Evolutionary conservation across 1,140 invertebrate genomes (phyloP), one percentile per base, ranked within the genome.

Genomic region (Muscidifurax raptorellus): DNA sequence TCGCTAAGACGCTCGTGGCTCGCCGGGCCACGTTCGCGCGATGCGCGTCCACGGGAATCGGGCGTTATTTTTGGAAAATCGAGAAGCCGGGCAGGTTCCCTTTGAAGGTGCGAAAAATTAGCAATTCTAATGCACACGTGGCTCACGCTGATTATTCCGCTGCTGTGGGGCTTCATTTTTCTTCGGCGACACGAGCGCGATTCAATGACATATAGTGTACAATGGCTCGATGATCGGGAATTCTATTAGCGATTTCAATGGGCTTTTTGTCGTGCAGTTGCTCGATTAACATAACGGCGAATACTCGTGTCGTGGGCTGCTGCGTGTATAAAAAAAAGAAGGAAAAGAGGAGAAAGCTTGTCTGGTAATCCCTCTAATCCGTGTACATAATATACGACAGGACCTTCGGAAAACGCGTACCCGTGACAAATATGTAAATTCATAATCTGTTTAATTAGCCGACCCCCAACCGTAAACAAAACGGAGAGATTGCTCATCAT

Each of bases 1-100:
- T 27, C 80, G 25, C 71, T 88, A 90, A 90, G 87, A 87, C 86
- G 87, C 86, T 88, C 83, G 86, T 87, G 79, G 81, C 72, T 52
- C 64, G 85, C 86, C 22, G 12, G 18, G 36, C 85, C 89, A 90
- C 88, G 88, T 88, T 86, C 47, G 10, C 47, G 15, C 32, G 69
- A 85, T 81, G 83, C 89, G 87, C 89, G 88, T 74, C 80, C 22
- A 30, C 30, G 22, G 40, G 18, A 74, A 32, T 74, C 30, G 18
- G 71, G 10, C 30, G 9, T n/a, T 27, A 67, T 67, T 27, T 18
- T 40, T 12, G 47, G 47, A 52, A 52, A 52, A 52, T 52, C 64
- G 27, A 74, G 22, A 7, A 74, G 32, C 32, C 30, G 32, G 18
- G 13, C 32, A 18, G 71, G 27, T 32, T 15, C 44, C 67, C 32